Base-by-base conservation (phyloP, 1,140 invertebrate genomes). In the Lasaia peninsularis region DNA sequence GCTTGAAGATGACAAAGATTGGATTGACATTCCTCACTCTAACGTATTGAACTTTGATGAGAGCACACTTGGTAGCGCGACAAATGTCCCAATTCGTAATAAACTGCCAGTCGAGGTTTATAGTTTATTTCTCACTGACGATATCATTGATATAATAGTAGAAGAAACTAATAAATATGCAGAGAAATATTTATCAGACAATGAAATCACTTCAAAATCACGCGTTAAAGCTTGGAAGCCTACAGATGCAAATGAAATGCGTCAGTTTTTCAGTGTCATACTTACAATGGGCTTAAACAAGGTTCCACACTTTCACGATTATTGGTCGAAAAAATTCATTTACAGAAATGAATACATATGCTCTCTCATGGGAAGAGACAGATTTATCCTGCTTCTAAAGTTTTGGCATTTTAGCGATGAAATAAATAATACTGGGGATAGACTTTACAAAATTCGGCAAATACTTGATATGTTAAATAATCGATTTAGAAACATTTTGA, bases 381-480 rank as follows among this genome's bases (percentile, higher is more conserved):
- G 60, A 53, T 62, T 62, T 60, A 11, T 64, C 0, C 32, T 64
- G n/a, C 37, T 60, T 7, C 14, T 64, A 10, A 64, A 60, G 24
- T 64, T 56, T 34, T 64, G 62, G 62, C 58, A 64, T 54, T 56
- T 64, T 32, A 56, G 58, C 20, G 58, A 64, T 48, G 52, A 53
- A 20, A 51, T 1, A 48, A 35, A 57, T 35, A 33, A 57, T 53
- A 48, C 49, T 50, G 58, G 52, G 56, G 69, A 80, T 44, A 61
- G 71, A 63, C 59, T 87, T 14, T 60, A 58, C 0, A 88, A 88
- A 73, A 73, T 85, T 48, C 55, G 62, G 52, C 48, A 71, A 55
- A 54, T 85, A 24, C 33, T 73, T 52, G 53, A 71, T 32, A 73
- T 78, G 14, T 61, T 60, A 2, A 35, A n/a, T 35, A 35, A 35